Conservation (phyloP, 2,888 invertebrate species). For the Hypercompe scribonia region DNA sequence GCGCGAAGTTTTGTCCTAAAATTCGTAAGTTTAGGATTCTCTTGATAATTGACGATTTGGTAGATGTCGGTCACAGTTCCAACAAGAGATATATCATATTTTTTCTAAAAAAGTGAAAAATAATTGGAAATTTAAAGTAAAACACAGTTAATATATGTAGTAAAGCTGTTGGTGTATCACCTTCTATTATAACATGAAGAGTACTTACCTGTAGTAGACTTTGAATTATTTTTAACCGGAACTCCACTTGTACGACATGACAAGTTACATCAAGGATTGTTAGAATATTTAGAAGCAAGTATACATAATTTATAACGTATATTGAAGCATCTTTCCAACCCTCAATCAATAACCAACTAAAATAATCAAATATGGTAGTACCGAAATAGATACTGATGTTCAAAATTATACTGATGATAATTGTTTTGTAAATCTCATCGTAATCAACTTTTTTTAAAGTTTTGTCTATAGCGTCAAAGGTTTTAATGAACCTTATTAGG, state of each 20-base stretch:
- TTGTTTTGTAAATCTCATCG: conserved; percentile 34
- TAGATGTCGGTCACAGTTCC: neutral
- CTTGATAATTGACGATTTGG: neutral
- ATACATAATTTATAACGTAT: conserved; percentile 43
- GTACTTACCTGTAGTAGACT: conserved; percentile 26
- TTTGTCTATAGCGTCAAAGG: conserved; percentile 46
- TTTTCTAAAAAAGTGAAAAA: neutral
- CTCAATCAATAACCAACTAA: conserved; percentile 22
- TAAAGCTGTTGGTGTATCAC: too few relatives aligned
- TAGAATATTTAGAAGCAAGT: conserved; percentile 41
- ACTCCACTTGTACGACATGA: conserved; percentile 49
- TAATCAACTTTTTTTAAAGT: conserved; percentile 44
- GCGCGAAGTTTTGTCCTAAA: conserved; percentile 22
- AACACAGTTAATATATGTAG: too few relatives aligned
- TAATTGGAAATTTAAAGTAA: too few relatives aligned
- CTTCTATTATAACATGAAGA: too few relatives aligned
- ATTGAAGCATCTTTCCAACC: conserved; percentile 30
- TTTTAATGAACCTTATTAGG: conserved; percentile 39
- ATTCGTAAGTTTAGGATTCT: neutral
- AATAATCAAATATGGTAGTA: conserved; percentile 29
- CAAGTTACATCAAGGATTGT: conserved; percentile 36
- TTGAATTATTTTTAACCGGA: conserved; percentile 36
- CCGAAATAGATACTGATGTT: conserved; percentile 13
- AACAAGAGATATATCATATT: too few relatives aligned
- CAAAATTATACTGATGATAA: conserved; percentile 16